Conservation (phyloP, 2,888 invertebrate species). For the Phyto melanocephala region DNA sequence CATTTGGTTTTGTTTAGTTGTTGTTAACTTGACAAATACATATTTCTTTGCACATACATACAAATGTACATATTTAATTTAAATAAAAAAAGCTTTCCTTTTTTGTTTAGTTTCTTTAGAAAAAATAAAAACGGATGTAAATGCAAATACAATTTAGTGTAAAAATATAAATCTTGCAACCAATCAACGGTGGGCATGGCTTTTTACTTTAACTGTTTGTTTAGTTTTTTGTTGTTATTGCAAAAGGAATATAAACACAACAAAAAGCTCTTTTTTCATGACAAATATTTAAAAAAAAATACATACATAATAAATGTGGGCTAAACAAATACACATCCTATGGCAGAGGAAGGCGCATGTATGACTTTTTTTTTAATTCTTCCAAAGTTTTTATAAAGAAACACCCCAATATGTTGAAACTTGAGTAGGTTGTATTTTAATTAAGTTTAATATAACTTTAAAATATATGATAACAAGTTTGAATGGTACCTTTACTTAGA, state of each 20-base stretch:
- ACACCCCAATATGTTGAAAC: constrained; percentile 25
- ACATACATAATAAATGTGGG: not conserved
- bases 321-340: constrained; percentile 44
- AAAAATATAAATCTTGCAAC: constrained; percentile 53
- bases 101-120: constrained; percentile 9
- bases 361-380: constrained; percentile 19
- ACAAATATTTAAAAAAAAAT: not conserved
- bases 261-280: constrained; percentile 6
- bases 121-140: not conserved
- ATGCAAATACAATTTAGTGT: constrained; percentile 31
- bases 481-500: no score
- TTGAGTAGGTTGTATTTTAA: constrained; percentile 45
- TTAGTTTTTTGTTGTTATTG: not conserved
- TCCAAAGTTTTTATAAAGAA: not conserved
- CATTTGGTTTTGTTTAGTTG: not conserved
- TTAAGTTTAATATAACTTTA: no score
- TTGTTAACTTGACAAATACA: not conserved
- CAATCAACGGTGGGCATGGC: constrained; percentile 47
- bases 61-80: not conserved
- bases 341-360: constrained; percentile 54
- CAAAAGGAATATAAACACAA: not conserved
- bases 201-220: no score
- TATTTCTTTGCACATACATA: not conserved
- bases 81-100: constrained; percentile 13
- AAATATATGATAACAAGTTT: no score